Percentiles rank a stretch among this genome's conserved stretches.
These are phyloP conservation scores for Drosophila nannoptera DNA, from an alignment of 1,140 invertebrate species.

Conservation along the genomic window DNA sequence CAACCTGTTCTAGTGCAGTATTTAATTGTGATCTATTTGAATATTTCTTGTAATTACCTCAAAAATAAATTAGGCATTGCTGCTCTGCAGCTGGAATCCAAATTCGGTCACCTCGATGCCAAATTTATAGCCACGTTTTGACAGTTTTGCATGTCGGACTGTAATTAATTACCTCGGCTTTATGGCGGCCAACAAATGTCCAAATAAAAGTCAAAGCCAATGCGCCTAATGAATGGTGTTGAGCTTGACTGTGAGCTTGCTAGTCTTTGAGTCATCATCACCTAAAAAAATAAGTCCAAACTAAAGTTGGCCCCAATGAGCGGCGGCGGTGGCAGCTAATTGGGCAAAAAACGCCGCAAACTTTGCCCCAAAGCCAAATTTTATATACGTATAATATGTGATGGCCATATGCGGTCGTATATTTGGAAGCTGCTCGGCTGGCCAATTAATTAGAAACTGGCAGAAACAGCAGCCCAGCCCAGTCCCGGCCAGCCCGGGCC, in stretches of 20 bases:
- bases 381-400: conserved; percentile 5
- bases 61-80: conserved; percentile 31
- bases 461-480: conserved; percentile 37
- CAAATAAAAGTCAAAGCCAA: conserved; percentile 63
- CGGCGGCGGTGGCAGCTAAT: conserved; percentile 53
- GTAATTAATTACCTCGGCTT: conserved; percentile 64
- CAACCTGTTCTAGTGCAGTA: conserved; percentile 30
- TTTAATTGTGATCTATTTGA: conserved; percentile 44
- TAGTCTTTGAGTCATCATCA: conserved; percentile 45
- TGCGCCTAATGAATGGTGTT: conserved; percentile 51
- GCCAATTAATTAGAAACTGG: conserved; percentile 72
- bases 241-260: neutral
- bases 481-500: conserved; percentile 24
- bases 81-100: conserved; percentile 6
- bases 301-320: conserved; percentile 44
- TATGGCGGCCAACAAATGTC: conserved; percentile 57
- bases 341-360: conserved; percentile 55
- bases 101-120: conserved; percentile 34
- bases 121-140: conserved; percentile 54
- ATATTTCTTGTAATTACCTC: conserved; percentile 47
- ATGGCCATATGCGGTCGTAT: conserved; percentile 53
- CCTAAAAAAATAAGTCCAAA: conserved; percentile 1
- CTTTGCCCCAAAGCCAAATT: conserved; percentile 13
- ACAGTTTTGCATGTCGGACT: conserved; percentile 64
- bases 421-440: conserved; percentile 48